Evolutionary conservation across 2,113 vertebrate species (phyloP).

Genomic region (Arothron firmamentum): DNA sequence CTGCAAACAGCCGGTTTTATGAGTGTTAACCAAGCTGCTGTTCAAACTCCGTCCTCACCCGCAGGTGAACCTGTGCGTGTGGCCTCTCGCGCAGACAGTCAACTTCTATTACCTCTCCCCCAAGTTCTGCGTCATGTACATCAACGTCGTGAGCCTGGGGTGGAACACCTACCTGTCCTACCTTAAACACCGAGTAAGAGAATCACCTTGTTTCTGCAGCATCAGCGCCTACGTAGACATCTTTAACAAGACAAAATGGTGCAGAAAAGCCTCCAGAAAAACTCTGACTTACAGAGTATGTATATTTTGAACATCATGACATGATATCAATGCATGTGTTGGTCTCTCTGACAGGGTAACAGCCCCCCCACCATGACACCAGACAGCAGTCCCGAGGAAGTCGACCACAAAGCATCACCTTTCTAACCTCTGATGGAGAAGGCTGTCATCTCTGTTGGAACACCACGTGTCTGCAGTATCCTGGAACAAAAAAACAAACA

Average conservation of each 20-base stretch:
- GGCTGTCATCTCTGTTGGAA: neutral
- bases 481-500: neutral
- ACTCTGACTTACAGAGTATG: no score
- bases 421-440: constrained; percentile 33
- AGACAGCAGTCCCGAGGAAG: constrained; percentile 23
- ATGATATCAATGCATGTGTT: neutral
- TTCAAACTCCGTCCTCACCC: neutral
- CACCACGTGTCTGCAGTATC: neutral
- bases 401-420: constrained; percentile 15
- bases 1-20: neutral
- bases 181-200: constrained; percentile 85
- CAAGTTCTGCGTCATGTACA: constrained; percentile 82
- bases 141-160: constrained; percentile 86
- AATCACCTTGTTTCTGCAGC: neutral
- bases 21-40: neutral
- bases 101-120: constrained; percentile 89
- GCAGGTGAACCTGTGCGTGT: constrained; percentile 87
- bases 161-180: constrained; percentile 95
- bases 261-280: no score
- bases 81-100: constrained; percentile 85
- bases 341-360: constrained; percentile 39
- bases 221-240: no score
- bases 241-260: no score
- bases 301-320: neutral
- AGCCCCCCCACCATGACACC: neutral